A percentile compares a stretch with the other conserved stretches of the same genome.
Evolutionary conservation across 1,140 invertebrate genomes (phyloP).

Genomic region (Microvelia longipes): DNA sequence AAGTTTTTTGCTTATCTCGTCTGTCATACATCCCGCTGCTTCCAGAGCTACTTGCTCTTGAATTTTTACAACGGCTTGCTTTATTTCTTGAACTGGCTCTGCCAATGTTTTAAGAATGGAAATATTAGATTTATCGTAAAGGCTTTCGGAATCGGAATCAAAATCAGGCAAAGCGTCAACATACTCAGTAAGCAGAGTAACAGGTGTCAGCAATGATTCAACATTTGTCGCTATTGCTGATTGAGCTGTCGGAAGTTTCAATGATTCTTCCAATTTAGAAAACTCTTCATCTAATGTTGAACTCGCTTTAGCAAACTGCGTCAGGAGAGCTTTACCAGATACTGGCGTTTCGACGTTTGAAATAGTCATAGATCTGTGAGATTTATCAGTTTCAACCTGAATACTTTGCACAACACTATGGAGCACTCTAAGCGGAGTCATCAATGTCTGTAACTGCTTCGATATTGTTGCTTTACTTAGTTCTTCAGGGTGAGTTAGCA

Average conservation of each 20-base stretch:
- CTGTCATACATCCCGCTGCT: slow-evolving; percentile 20
- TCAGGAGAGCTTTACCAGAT: slow-evolving; percentile 5
- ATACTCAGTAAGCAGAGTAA: slow-evolving; percentile 7
- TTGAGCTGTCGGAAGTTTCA: not conserved
- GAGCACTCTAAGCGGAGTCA: not conserved
- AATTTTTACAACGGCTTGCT: slow-evolving; percentile 31
- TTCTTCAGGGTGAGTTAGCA: not conserved
- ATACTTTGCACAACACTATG: not conserved
- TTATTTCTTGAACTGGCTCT: slow-evolving; percentile 33
- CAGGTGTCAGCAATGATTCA: slow-evolving; percentile 5
- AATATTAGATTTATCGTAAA: slow-evolving; percentile 17
- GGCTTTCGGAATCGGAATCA: slow-evolving; percentile 6
- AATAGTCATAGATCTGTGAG: not conserved
- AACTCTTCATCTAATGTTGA: slow-evolving; percentile 18
- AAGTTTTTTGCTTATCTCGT: slow-evolving; percentile 20
- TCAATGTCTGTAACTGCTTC: not conserved
- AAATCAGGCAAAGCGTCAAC: slow-evolving; percentile 7
- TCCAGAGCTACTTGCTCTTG: slow-evolving; percentile 30
- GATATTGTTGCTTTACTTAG: not conserved
- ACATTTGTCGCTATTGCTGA: not conserved
- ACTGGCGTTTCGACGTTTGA: not conserved
- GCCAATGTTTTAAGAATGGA: slow-evolving; percentile 26
- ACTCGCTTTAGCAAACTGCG: slow-evolving; percentile 15
- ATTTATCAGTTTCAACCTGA: not conserved
- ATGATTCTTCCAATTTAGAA: slow-evolving; percentile 17